Base-by-base conservation (phyloP, 1,140 invertebrate species). In the Catajapyx aquilonaris region DNA sequence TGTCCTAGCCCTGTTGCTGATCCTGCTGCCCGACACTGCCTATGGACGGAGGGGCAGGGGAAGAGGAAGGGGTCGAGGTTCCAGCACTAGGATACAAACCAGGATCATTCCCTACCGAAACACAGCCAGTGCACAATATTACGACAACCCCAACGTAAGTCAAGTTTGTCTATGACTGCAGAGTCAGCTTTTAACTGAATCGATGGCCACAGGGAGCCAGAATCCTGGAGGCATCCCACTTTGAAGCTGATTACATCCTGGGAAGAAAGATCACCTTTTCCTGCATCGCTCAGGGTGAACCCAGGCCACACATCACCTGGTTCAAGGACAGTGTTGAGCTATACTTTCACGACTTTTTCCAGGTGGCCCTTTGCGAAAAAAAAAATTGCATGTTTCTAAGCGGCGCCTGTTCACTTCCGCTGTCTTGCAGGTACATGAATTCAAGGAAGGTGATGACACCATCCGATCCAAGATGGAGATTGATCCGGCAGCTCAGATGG, bases 111-210 rank as follows among this genome's bases (percentile, higher is more conserved):
- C 69, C 39, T 65, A 71, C 50, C 57, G 66, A 39, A 72, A 70
- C 49, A 67, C 68, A 20, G 69, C 70, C 35, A 65, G 70, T 15
- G 61, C 62, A 11, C 66, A 61, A 48, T 78, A 77, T 51, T 79
- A 77, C 43, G 68, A 74, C 43, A 66, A 78, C 47, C 74, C 75
- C 56, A 71, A 77, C 50, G 74, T 77, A 54, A 68, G 65, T n/a
- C n/a, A n/a, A n/a, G n/a, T n/a, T n/a, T n/a, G n/a, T n/a, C n/a
- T n/a, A n/a, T n/a, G n/a, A n/a, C n/a, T n/a, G n/a, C n/a, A n/a
- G n/a, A n/a, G n/a, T n/a, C n/a, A 11, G 9, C 15, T 3, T 38
- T 22, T 34, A 16, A 22, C 17, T n/a, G n/a, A n/a, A n/a, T n/a
- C n/a, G n/a, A n/a, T n/a, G n/a, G n/a, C n/a, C 45, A 19, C 44